These are phyloP conservation scores for Ariolimax columbianus DNA, from an alignment of 2,888 invertebrate species.

Conservation along the genomic window DNA sequence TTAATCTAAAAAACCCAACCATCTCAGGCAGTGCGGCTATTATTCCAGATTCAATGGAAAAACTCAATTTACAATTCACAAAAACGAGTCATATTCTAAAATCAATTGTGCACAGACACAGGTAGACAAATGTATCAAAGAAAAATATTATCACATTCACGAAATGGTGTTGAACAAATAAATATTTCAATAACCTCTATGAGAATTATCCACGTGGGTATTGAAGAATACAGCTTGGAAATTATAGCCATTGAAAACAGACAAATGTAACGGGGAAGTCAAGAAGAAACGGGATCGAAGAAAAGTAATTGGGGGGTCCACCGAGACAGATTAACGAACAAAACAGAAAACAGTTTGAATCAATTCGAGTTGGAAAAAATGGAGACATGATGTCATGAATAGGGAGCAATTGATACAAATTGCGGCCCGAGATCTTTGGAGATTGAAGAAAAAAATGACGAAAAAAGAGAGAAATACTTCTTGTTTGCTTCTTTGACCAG, in stretches of 20 bases:
- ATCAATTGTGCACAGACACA: too few species aligned
- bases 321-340: neutral
- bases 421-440: neutral
- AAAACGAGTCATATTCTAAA: too few species aligned
- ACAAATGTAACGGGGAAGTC: neutral
- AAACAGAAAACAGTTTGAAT: neutral
- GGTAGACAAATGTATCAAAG: too few species aligned
- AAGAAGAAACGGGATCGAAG: neutral
- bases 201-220: too few species aligned
- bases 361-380: neutral
- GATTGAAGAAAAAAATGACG: neutral
- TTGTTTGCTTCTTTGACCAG: neutral
- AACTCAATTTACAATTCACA: too few species aligned
- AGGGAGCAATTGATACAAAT: neutral
- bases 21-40: too few species aligned
- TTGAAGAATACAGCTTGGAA: neutral
- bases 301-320: neutral
- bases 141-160: too few species aligned
- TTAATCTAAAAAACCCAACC: too few species aligned
- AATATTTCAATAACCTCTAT: too few species aligned
- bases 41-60: too few species aligned
- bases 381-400: neutral
- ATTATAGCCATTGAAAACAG: neutral
- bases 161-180: too few species aligned
- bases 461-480: neutral